Evolutionary conservation across 2,113 vertebrate species (phyloP).

Genomic region (Spilogale gracilis): DNA sequence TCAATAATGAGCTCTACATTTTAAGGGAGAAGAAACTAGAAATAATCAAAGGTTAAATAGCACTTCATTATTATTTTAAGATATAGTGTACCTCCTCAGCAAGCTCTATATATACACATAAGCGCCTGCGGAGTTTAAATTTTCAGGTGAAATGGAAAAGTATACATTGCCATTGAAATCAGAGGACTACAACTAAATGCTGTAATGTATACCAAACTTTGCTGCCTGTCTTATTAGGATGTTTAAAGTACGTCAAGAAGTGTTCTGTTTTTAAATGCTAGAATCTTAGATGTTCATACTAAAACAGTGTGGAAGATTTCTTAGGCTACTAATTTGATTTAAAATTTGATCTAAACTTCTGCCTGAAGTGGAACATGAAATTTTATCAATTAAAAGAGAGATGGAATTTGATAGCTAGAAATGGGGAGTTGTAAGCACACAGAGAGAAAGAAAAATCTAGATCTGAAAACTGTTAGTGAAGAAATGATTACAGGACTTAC

Average conservation of each 20-base stretch:
- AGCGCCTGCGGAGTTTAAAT: neutral
- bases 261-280: constrained; percentile 39
- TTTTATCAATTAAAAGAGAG: constrained; percentile 7
- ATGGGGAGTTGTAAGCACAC: neutral
- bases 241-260: neutral
- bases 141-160: neutral
- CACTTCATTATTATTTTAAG: neutral
- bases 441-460: neutral
- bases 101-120: neutral
- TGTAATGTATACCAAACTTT: neutral
- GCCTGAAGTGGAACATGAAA: neutral
- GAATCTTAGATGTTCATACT: neutral
- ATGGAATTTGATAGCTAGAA: neutral
- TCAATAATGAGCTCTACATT: neutral
- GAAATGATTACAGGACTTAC: neutral
- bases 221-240: neutral
- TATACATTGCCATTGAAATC: constrained; percentile 28
- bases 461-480: neutral
- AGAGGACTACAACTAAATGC: neutral
- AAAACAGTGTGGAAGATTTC: neutral
- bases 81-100: neutral
- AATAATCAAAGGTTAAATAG: neutral
- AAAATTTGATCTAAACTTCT: neutral
- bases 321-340: neutral
- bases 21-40: neutral